phyloP scores from a whole-genome alignment of 2,797 vertebrate species.

The Rhinichthys osculus region DNA sequence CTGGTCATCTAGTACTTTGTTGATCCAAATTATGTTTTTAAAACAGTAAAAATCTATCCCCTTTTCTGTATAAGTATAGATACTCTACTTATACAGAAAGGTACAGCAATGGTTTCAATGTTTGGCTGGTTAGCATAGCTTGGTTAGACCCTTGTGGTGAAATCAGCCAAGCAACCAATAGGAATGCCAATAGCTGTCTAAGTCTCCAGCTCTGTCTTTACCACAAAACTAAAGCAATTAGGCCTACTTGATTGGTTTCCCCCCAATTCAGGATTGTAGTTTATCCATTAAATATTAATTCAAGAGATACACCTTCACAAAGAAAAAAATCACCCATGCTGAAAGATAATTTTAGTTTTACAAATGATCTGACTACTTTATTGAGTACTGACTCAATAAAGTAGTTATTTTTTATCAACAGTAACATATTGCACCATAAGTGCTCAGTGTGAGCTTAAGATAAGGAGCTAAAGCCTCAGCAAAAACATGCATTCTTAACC shows the following conservation, averaged over 20 bases:
- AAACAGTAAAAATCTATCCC: not conserved
- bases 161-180: constrained; percentile 8
- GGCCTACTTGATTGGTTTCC: not conserved
- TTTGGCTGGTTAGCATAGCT: not conserved
- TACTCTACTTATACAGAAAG: not conserved
- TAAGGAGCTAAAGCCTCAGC: constrained; percentile 20
- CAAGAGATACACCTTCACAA: constrained; percentile 6
- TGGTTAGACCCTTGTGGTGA: not conserved
- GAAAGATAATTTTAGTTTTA: constrained; percentile 20
- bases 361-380: not conserved
- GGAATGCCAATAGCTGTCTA: not conserved
- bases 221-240: not conserved
- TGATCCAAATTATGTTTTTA: not conserved
- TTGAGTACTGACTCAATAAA: constrained; percentile 3
- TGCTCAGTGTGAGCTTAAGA: constrained; percentile 35
- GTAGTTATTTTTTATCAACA: constrained; percentile 36
- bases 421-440: constrained; percentile 36
- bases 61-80: not conserved
- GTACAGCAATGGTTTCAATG: not conserved
- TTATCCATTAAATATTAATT: not conserved
- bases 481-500: constrained; percentile 35
- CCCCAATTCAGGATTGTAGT: not conserved
- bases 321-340: constrained; percentile 21
- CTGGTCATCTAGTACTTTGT: constrained; percentile 11
- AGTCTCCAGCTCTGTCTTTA: not conserved